Evolutionary conservation across 1,140 invertebrate species (phyloP), one percentile per base, ranked within the genome.

Genomic region (Drosophila kurseongensis): DNA sequence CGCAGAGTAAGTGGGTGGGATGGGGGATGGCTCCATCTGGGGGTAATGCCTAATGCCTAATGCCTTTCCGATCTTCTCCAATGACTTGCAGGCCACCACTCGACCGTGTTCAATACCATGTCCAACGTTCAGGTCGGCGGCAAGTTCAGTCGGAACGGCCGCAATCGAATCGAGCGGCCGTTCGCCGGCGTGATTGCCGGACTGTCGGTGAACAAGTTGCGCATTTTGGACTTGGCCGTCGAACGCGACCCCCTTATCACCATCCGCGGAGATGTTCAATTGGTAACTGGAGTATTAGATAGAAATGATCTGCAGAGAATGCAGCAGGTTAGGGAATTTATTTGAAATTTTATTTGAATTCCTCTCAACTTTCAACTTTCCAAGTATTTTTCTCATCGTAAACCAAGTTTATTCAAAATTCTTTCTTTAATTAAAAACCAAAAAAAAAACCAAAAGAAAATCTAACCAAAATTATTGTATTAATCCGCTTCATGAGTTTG

Each of bases 21-120:
- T 40, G 12, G 7, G 0, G 23, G 23, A 23, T 23, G 23, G 4
- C 6, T 7, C n/a, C 13, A 6, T 12, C 45, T 3, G 41, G 50
- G 65, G 61, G 35, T 35, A 35, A 23, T 23, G 23, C 3, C 23
- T 2, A 23, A 4, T 23, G 23, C 13, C 35, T 71, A 69, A 69
- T 48, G 10, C 2, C 8, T 8, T 65, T 14, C 32, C 45, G 36
- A 41, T 16, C 23, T 32, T 63, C 36, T 47, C 14, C 9, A 10
- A 18, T 47, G 27, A 16, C 51, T 59, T 65, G 1, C 86, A 98
- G 97, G 97, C 59, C 95, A 96, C 80, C 97, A 98, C 81, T 94
- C 97, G 50, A 96, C 95, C 48, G 96, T 98, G 18, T 99, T 99
- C 93, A 98, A 99, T 93, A 96, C 96, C 81, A 98, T 98, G 94